Evolutionary conservation across 2,113 vertebrate species (phyloP).

Genomic region (Junco hyemalis): DNA sequence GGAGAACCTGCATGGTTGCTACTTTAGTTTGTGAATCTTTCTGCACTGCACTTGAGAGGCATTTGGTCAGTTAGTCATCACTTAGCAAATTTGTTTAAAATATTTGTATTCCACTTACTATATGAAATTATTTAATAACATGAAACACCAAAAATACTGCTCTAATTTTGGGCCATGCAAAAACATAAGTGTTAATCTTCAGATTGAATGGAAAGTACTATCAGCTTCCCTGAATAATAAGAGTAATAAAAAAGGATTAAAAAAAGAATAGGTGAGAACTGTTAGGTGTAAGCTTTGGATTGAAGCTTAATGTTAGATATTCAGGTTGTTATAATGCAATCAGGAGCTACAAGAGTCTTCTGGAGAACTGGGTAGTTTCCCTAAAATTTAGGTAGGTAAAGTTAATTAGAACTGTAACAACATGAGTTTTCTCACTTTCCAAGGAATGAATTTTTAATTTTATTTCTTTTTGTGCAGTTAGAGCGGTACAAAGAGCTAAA

Average conservation of each 20-base stretch:
- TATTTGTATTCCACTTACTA: neutral
- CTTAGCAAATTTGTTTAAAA: neutral
- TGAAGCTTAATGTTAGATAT: neutral
- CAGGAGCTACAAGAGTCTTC: neutral
- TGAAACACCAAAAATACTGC: neutral
- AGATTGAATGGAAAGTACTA: neutral
- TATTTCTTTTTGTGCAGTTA: conserved; percentile 69
- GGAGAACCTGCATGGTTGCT: neutral
- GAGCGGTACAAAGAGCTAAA: conserved; percentile 86
- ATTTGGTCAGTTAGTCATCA: neutral
- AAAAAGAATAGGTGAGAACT: neutral
- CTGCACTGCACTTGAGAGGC: neutral
- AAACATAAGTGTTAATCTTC: neutral
- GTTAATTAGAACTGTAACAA: neutral
- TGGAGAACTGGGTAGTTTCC: neutral
- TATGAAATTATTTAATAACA: fast-evolving
- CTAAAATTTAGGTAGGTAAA: neutral
- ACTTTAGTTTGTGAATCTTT: neutral
- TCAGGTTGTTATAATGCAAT: neutral
- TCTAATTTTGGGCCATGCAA: neutral
- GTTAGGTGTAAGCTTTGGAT: neutral
- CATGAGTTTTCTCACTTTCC: neutral
- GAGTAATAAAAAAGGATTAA: neutral
- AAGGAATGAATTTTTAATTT: neutral
- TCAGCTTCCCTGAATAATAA: neutral